Evolutionary conservation across 2,113 vertebrate genomes (phyloP), one percentile per base, ranked within the genome.

Genomic region (Saguinus imperator): DNA sequence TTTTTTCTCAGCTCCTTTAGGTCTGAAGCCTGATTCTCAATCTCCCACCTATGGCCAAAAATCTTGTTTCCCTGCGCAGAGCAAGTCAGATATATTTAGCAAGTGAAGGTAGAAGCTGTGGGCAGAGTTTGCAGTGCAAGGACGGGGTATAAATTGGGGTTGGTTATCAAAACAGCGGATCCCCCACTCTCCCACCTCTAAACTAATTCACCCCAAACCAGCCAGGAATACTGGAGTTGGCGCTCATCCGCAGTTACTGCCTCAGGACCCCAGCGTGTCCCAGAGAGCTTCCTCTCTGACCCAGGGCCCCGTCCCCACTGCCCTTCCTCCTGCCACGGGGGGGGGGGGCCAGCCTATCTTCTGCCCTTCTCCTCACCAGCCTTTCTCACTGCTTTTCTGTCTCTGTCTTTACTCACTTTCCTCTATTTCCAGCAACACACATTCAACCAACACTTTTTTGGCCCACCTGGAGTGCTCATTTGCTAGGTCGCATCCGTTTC

Each of bases 281-380:
- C 29, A 14, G 20, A 32, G 8, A 87, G 45, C 75, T 43, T 57
- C 83, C 64, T 23, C 10, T 21, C 32, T 32, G 10, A 6, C 50
- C 37, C 66, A 81, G 20, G 35, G 45, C 37, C 32, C 3, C 1
- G 0, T 10, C n/a, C 29, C 52, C 29, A 10, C 73, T n/a, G 58
- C n/a, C 58, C 55, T n/a, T 5, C 6, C 35, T 25, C 35, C 21
- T 40, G 18, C 5, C 45, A 27, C 8, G 0, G 14, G 5, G 5
- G 32, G 40, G 40, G 40, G 43, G 43, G 20, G 27, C 64, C 32
- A 50, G 37, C 43, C 40, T 8, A 1, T 4, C 18, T 32, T 11
- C 20, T 0, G 2, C 23, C 55, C 3, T 17, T 10, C 16, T 76
- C 11, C 14, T 12, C 11, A 61, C 43, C 32, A 17, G 21, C 13